These are phyloP conservation scores for Drosophila algonquin DNA, from an alignment of 2,888 invertebrate species.

Conservation along the genomic window DNA sequence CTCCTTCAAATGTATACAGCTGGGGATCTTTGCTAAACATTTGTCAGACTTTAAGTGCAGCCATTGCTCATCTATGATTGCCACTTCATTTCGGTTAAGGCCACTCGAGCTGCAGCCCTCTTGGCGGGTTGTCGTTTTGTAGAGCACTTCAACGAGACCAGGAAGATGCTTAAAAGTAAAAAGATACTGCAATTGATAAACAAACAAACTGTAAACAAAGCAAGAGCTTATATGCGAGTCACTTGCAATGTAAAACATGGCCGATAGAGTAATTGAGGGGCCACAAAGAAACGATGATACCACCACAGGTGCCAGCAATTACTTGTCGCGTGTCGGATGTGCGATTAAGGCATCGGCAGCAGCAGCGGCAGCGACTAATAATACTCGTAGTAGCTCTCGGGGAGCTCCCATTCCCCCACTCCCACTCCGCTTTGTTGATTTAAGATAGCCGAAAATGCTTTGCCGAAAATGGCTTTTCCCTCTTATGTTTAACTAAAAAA, in stretches of 20 bases:
- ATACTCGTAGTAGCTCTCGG: slow-evolving; percentile 9
- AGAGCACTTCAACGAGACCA: slow-evolving; percentile 1
- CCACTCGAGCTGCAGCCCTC: slow-evolving; percentile 17
- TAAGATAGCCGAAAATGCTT: slow-evolving; percentile 36
- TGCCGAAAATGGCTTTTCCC: slow-evolving; percentile 38
- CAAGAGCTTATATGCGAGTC: too few species aligned
- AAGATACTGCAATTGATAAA: not conserved
- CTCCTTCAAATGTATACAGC: slow-evolving; percentile 35
- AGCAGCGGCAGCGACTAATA: slow-evolving; percentile 43
- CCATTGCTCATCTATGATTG: slow-evolving; percentile 27
- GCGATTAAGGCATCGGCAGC: slow-evolving; percentile 37
- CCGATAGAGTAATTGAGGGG: not conserved
- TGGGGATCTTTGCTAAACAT: slow-evolving; percentile 11
- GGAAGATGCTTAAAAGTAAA: not conserved
- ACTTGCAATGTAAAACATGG: too few species aligned
- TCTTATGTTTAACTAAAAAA: slow-evolving; percentile 45
- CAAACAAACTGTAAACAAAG: not conserved
- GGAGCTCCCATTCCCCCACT: slow-evolving; percentile 1
- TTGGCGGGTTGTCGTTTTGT: not conserved
- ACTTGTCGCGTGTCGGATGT: slow-evolving; percentile 57
- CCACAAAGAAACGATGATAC: not conserved
- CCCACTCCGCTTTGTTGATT: slow-evolving; percentile 50
- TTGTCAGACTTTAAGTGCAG: slow-evolving; percentile 18
- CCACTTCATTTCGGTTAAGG: slow-evolving; percentile 19
- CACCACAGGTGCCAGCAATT: slow-evolving; percentile 42